Base-by-base conservation (phyloP, 2,113 vertebrate genomes). In the Eudyptes chrysolophus region DNA sequence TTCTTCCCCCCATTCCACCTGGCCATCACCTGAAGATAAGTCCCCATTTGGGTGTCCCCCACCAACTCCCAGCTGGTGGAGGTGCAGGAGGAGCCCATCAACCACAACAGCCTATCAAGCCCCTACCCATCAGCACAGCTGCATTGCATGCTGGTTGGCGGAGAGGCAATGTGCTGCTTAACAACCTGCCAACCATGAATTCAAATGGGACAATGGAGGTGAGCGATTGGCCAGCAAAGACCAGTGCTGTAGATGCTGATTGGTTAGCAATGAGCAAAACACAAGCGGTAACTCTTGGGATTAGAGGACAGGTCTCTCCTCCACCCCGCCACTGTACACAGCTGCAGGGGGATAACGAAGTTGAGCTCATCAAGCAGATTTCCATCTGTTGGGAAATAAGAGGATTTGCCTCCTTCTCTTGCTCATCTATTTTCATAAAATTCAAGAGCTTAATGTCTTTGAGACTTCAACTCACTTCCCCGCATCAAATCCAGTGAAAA, bases 101-200 rank as follows among this genome's bases (percentile, higher is more conserved):
- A 17, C 48, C 42, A 34, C 76, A 32, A 16, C 17, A 72, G 16
- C 24, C 54, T 38, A 10, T 1, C 18, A 51, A 25, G n/a, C 18
- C 25, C 40, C n/a, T 22, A 10, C 15, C 48, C 54, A 12, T 32
- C 42, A 51, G n/a, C 55, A 57, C 0, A 0, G 61, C 44, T 10
- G 8, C 38, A 38, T 54, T 11, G 22, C 12, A 16, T 2, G 3
- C 1, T 5, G 24, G 30, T 5, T 64, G 52, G 60, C 36, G 2
- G 2, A 51, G 55, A 82, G n/a, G 38, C 5, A 7, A 29, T 0
- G 1, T 7, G 19, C 18, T 55, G 46, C 58, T 51, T 9, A 66
- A 64, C 25, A 38, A 46, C 36, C 65, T 58, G 46, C 42, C 71
- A 68, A 48, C 9, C 54, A 38, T 3, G 0, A 57, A 38, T 10